These are phyloP conservation scores for Theonella swinhoei DNA, from an alignment of 37 sponge, comb jelly and placozoan genomes.

Conservation along the genomic window DNA sequence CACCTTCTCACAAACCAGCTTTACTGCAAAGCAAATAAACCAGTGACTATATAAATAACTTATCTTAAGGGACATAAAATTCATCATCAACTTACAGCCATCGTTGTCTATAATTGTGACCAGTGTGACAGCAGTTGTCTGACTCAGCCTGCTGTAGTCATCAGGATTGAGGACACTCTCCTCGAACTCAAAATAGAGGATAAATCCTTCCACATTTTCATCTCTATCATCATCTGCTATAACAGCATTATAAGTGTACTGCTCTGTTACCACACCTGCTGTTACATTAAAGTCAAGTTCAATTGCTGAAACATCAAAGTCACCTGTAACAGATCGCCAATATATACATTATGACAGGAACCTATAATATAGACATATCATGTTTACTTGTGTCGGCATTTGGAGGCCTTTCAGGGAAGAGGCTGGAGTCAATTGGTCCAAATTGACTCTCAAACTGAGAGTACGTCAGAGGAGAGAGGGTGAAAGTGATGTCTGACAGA, in stretches of 20 bases:
- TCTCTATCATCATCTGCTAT: background rate
- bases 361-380: too few species aligned
- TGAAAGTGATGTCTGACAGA: background rate
- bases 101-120: background rate
- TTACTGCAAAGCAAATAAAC: background rate
- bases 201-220: background rate
- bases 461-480: background rate
- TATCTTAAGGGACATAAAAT: too few species aligned
- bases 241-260: background rate
- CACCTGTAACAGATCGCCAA: too few species aligned
- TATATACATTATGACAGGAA: background rate
- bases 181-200: background rate
- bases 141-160: background rate
- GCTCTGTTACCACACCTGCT: background rate
- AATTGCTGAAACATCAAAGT: background rate
- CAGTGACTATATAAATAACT: too few species aligned
- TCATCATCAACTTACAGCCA: background rate
- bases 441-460: background rate
- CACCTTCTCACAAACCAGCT: background rate
- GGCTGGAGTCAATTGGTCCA: background rate
- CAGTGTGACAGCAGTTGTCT: background rate
- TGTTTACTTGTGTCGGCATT: background rate
- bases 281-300: background rate
- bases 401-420: background rate
- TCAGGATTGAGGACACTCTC: background rate